Evolutionary conservation across 2,888 invertebrate species (phyloP).

Genomic region (Drosophila anomelani): DNA sequence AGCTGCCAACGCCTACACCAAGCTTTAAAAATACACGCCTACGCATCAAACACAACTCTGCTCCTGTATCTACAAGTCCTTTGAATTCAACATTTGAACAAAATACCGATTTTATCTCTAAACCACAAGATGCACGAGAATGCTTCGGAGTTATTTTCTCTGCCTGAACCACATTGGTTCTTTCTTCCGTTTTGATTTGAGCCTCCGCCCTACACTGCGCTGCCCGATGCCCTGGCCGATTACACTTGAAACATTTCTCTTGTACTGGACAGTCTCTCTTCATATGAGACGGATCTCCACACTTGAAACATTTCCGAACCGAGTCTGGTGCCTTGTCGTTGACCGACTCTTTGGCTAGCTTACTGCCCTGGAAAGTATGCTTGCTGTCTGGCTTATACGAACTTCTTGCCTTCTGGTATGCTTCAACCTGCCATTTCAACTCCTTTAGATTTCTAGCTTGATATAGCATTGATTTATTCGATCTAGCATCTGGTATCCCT

Average conservation of each 20-base stretch:
- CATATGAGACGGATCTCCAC: neutral
- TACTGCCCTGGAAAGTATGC: neutral
- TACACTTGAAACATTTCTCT: neutral
- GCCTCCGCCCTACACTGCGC: neutral
- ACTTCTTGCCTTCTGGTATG: neutral
- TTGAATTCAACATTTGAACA: neutral
- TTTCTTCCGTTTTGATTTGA: neutral
- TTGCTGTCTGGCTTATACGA: neutral
- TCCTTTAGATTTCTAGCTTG: neutral
- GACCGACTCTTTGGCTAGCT: too few species aligned
- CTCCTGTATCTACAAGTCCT: neutral
- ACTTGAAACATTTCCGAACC: neutral
- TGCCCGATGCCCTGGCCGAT: neutral
- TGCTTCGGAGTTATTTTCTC: neutral
- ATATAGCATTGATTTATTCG: neutral
- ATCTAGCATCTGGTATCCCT: slow-evolving; percentile 1
- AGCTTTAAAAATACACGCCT: neutral
- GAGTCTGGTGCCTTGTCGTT: neutral
- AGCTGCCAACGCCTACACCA: neutral
- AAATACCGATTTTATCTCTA: neutral
- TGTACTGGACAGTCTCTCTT: neutral
- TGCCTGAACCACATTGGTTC: neutral
- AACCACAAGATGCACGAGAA: too few species aligned
- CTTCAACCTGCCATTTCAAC: neutral
- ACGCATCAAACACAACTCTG: neutral